Percentiles rank a stretch among this genome's conserved stretches.
These are phyloP conservation scores for Onychostoma macrolepis DNA, from an alignment of 2,113 vertebrate species.

Conservation along the genomic window DNA sequence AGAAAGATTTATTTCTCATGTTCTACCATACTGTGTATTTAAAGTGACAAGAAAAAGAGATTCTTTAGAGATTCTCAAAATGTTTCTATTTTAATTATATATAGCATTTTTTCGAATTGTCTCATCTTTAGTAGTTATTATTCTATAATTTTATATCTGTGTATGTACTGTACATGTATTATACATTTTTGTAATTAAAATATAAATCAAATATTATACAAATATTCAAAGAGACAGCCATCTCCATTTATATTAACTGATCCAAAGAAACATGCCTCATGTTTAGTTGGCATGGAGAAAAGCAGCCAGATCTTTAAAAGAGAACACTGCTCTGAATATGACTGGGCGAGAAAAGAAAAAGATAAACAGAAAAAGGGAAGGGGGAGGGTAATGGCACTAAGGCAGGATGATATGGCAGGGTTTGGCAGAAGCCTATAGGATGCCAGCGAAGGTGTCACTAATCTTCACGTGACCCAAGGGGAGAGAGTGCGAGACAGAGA, in stretches of 20 bases:
- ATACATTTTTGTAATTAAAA: background rate
- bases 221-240: background rate
- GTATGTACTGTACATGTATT: too few species aligned
- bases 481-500: slow-evolving; percentile 48
- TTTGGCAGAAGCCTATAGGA: slow-evolving; percentile 16
- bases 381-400: background rate
- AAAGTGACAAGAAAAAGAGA: background rate
- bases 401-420: slow-evolving; percentile 21
- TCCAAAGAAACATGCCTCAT: background rate
- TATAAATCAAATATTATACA: too few species aligned
- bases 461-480: slow-evolving; percentile 10
- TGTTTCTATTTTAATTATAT: too few species aligned
- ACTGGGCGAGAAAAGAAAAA: background rate
- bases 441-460: slow-evolving; percentile 36
- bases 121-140: too few species aligned
- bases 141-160: too few species aligned
- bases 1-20: background rate
- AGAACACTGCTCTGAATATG: background rate
- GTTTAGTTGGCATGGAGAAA: background rate
- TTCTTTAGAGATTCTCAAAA: background rate
- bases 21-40: background rate
- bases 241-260: background rate
- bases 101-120: too few species aligned
- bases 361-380: background rate
- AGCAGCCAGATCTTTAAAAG: background rate